Evolutionary conservation across 2,113 vertebrate species (phyloP).

Genomic region (Ciconia maguari): DNA sequence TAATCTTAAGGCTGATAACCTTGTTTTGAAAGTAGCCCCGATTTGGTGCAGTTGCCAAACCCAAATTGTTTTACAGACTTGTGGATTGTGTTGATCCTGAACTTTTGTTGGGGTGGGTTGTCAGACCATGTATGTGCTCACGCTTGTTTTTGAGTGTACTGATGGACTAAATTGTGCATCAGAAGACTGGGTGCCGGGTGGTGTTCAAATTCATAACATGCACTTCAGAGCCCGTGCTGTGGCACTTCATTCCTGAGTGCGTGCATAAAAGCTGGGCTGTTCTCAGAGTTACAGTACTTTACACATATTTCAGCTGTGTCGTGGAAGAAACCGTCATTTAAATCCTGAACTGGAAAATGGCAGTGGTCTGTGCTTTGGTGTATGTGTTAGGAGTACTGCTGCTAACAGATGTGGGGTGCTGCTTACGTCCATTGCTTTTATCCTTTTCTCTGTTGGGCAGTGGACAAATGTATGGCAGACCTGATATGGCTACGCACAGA

Average conservation of each 20-base stretch:
- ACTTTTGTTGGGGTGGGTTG: not conserved
- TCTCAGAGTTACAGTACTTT: not conserved
- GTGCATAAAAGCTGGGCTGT: not conserved
- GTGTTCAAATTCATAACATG: too few species aligned
- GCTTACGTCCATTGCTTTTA: not conserved
- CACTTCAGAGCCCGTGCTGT: not conserved
- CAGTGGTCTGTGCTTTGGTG: too few species aligned
- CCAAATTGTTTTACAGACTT: not conserved
- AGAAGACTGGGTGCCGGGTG: not conserved
- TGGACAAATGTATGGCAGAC: accelerated
- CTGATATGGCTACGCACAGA: accelerated
- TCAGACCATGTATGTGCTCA: not conserved
- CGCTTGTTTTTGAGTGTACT: not conserved
- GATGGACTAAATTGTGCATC: not conserved
- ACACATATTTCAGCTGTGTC: accelerated
- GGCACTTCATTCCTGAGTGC: not conserved
- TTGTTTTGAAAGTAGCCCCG: not conserved
- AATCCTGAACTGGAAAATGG: not conserved
- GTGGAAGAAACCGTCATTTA: not conserved
- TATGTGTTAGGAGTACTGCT: not conserved
- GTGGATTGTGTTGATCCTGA: not conserved
- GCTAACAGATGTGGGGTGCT: not conserved
- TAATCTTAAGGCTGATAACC: not conserved
- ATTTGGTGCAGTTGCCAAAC: not conserved
- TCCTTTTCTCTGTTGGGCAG: not conserved